Conservation (phyloP, 2,797 vertebrate species). For the Coregonus ussuriensis region DNA sequence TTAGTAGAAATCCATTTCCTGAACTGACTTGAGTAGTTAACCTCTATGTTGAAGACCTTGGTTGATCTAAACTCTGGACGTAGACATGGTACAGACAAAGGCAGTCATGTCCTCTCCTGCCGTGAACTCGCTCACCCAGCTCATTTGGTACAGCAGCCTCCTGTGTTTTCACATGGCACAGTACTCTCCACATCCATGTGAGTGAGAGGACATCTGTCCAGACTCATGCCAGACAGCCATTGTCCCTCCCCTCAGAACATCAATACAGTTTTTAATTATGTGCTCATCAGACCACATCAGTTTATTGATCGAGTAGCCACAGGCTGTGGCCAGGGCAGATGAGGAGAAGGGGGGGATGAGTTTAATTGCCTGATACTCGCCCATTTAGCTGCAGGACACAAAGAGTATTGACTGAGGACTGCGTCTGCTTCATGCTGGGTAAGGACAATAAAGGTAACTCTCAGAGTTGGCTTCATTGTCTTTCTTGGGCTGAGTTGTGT, state of each 20-base stretch:
- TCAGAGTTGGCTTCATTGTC: conserved; percentile 27
- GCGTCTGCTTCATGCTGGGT: conserved; percentile 10
- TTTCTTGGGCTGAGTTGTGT: conserved; percentile 42
- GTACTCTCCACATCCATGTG: not conserved
- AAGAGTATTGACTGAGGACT: not conserved
- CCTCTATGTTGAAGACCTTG: not conserved
- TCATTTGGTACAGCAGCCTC: not conserved
- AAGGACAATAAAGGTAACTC: conserved; percentile 37
- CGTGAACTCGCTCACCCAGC: not conserved
- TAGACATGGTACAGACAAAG: not conserved
- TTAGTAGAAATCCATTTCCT: not conserved
- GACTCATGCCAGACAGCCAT: not conserved
- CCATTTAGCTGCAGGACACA: not conserved
- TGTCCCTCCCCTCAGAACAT: conserved; percentile 3
- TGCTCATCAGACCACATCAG: conserved; percentile 8
- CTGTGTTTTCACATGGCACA: conserved; percentile 2
- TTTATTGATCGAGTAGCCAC: not conserved
- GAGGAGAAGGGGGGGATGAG: not conserved
- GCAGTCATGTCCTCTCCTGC: conserved; percentile 3
- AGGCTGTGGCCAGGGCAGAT: not conserved
- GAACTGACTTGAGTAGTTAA: not conserved
- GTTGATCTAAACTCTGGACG: not conserved
- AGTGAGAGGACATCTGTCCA: not conserved
- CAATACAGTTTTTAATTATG: conserved; percentile 12
- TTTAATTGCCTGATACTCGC: not conserved